Conservation (phyloP, 2,113 vertebrate genomes). For the Labeo catla region DNA sequence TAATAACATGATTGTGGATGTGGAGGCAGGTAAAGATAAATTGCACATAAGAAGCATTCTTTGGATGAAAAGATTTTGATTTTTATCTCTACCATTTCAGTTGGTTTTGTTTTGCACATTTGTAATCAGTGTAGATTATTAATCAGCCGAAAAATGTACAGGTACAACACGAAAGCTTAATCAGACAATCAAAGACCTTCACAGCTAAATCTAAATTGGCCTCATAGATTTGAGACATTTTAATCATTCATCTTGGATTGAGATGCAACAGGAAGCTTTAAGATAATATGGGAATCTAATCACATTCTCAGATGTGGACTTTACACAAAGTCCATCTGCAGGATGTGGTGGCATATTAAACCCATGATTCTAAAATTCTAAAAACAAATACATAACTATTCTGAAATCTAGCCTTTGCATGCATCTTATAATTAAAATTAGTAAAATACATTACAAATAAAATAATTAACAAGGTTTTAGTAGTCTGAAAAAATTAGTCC, state of each 20-base stretch:
- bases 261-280: background rate
- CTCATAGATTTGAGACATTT: background rate
- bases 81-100: background rate
- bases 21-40: background rate
- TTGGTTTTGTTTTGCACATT: background rate
- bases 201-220: background rate
- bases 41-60: background rate
- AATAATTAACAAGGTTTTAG: background rate
- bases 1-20: background rate
- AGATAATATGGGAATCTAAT: background rate
- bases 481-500: too few species aligned
- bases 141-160: background rate
- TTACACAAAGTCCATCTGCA: background rate
- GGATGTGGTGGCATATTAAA: background rate
- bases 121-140: slow-evolving; percentile 9
- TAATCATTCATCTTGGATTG: background rate
- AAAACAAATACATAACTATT: background rate
- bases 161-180: background rate
- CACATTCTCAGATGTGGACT: background rate
- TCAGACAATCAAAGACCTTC: background rate
- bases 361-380: background rate
- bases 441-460: background rate
- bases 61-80: background rate
- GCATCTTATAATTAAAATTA: background rate
- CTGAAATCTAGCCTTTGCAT: background rate